These are phyloP conservation scores for Lepidurus arcticus DNA, from an alignment of 1,140 invertebrate genomes.

Conservation along the genomic window DNA sequence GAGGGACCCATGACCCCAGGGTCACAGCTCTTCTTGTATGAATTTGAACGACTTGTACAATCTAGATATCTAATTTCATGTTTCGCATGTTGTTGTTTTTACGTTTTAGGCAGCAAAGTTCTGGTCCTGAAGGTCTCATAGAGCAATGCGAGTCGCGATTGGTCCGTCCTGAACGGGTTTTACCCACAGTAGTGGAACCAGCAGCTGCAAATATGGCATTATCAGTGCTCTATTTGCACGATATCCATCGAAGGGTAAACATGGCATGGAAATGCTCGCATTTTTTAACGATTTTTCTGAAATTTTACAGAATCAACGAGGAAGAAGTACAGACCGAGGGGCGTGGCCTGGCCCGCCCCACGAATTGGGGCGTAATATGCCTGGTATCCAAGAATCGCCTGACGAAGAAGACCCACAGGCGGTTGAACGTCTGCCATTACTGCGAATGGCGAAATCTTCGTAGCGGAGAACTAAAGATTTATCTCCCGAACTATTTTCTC, in stretches of 20 bases:
- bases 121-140: neutral
- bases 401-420: constrained; percentile 24
- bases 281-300: neutral
- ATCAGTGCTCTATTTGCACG: constrained; percentile 27
- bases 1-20: constrained; percentile 7
- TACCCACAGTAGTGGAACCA: constrained; percentile 22
- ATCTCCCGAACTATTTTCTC: neutral
- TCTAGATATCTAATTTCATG: neutral
- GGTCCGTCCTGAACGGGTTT: constrained; percentile 9
- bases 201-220: constrained; percentile 29
- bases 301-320: constrained; percentile 17
- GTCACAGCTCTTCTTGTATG: neutral
- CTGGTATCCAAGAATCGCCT: constrained; percentile 31
- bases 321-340: neutral
- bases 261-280: neutral
- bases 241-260: neutral
- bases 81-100: neutral
- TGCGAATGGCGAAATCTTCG: neutral
- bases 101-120: neutral
- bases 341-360: neutral
- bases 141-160: neutral
- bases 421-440: neutral
- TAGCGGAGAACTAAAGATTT: neutral
- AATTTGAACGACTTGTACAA: neutral
- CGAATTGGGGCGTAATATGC: constrained; percentile 23